phyloP scores from a whole-genome alignment of 2,797 vertebrate genomes.

The Urophycis tenuis region DNA sequence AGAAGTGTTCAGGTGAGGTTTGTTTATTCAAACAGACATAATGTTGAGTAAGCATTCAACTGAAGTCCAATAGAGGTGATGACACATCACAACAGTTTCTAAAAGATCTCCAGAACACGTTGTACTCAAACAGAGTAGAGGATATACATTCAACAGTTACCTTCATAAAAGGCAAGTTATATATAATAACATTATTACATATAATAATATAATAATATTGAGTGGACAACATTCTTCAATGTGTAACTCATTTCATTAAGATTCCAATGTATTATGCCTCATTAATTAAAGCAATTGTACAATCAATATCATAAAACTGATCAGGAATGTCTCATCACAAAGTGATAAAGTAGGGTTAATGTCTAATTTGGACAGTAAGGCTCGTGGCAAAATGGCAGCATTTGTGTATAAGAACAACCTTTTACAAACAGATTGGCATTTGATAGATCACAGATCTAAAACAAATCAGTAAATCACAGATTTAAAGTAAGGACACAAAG shows the following conservation, averaged over 20 bases:
- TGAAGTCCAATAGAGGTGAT: constrained; percentile 9
- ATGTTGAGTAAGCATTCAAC: not conserved
- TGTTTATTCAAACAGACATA: constrained; percentile 3
- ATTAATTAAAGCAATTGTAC: not conserved
- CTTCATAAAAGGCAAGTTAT: constrained; percentile 18
- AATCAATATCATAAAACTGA: not conserved
- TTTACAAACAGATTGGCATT: not conserved
- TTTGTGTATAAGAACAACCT: not conserved
- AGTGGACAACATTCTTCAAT: not conserved
- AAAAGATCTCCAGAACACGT: constrained; percentile 9
- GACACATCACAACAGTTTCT: constrained; percentile 18
- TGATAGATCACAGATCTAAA: constrained; percentile 45
- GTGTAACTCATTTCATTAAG: not conserved
- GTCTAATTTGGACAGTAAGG: not conserved
- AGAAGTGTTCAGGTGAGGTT: not conserved
- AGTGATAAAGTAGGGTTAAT: constrained; percentile 8
- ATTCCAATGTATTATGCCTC: not conserved
- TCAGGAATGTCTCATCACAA: not conserved
- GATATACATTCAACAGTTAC: not conserved
- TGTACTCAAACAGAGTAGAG: constrained; percentile 13
- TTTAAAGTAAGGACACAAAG: not conserved
- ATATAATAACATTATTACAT: not conserved
- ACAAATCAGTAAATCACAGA: too few species aligned
- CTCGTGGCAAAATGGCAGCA: not conserved
- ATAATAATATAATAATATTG: not conserved